Evolutionary conservation across 2,888 invertebrate genomes (phyloP).

Genomic region (Tortricodes alternella): DNA sequence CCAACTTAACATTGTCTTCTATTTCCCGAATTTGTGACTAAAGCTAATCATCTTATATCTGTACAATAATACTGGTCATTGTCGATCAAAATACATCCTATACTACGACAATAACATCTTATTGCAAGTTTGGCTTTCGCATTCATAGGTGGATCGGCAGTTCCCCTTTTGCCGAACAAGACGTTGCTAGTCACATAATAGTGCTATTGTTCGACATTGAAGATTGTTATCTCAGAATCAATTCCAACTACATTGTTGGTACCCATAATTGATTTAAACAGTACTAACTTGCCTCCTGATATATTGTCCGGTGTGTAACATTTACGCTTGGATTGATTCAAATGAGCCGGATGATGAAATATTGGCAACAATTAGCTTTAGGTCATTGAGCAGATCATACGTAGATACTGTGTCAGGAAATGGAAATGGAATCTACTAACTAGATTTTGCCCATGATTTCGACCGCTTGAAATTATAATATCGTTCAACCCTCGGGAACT

Average conservation of each 20-base stretch:
- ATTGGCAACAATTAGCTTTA: constrained; percentile 11
- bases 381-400: constrained; percentile 16
- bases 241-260: constrained; percentile 31
- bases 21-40: constrained; percentile 11
- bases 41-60: constrained; percentile 25
- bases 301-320: constrained; percentile 17
- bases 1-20: constrained; percentile 4
- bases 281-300: constrained; percentile 34
- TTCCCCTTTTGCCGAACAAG: constrained; percentile 49
- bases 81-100: constrained; percentile 57
- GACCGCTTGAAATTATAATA: too few relatives aligned
- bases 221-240: constrained; percentile 57
- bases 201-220: constrained; percentile 61
- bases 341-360: constrained; percentile 12
- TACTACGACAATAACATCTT: constrained; percentile 64
- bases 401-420: not conserved
- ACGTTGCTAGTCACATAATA: constrained; percentile 64
- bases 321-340: constrained; percentile 20
- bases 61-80: constrained; percentile 22
- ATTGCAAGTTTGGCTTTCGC: constrained; percentile 54
- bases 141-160: constrained; percentile 52
- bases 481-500: too few relatives aligned
- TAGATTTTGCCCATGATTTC: too few relatives aligned
- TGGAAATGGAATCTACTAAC: not conserved
- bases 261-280: constrained; percentile 35